Percentiles rank a stretch among this genome's conserved stretches.
Evolutionary conservation across 2,797 vertebrate genomes (phyloP).

Genomic region (Tarsius wallacei): DNA sequence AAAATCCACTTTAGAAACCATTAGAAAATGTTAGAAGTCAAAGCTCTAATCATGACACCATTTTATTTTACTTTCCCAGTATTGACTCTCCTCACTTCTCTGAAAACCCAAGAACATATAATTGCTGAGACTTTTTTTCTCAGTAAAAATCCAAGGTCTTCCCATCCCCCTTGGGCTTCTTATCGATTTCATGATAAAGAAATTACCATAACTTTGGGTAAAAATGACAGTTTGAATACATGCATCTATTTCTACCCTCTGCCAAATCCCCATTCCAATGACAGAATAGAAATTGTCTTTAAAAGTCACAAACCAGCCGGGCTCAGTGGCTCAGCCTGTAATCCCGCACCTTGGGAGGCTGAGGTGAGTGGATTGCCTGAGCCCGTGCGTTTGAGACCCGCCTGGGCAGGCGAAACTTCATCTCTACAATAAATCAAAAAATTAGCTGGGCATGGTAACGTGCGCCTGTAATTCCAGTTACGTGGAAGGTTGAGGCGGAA

Average conservation of each 20-base stretch:
- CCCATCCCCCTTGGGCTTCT: too few relatives aligned
- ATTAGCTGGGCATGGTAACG: too few relatives aligned
- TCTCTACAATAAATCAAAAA: too few relatives aligned
- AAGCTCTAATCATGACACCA: accelerated
- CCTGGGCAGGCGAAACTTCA: too few relatives aligned
- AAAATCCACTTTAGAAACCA: slow-evolving; percentile 90
- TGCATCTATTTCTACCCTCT: too few relatives aligned
- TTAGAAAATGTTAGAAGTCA: background rate
- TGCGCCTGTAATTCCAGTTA: too few relatives aligned
- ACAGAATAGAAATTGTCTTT: background rate
- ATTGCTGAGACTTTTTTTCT: background rate
- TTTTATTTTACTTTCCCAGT: background rate
- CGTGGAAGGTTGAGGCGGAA: too few relatives aligned
- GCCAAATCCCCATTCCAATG: background rate
- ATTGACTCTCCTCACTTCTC: background rate
- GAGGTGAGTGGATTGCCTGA: too few relatives aligned
- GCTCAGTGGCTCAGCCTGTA: background rate
- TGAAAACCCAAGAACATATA: background rate
- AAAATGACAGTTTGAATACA: background rate
- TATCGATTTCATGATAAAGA: background rate
- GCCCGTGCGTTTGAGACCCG: too few relatives aligned
- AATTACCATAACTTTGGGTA: background rate
- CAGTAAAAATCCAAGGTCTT: background rate
- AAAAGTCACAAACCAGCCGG: background rate
- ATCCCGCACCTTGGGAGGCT: too few relatives aligned